Percentiles rank a stretch among this genome's conserved stretches.
Evolutionary conservation across 2,888 invertebrate species (phyloP).

Genomic region (Carabus problematicus): DNA sequence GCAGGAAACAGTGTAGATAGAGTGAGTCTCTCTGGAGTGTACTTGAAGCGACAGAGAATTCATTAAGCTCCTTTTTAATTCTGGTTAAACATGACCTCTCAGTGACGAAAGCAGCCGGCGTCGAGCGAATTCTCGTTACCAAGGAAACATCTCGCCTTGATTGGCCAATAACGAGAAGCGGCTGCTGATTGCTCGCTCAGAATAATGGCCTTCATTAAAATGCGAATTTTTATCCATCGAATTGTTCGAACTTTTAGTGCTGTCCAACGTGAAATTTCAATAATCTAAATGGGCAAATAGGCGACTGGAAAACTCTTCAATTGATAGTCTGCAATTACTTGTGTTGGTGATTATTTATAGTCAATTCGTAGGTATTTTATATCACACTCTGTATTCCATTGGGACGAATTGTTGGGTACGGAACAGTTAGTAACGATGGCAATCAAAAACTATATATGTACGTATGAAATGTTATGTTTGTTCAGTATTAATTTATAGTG

Average conservation of each 20-base stretch:
- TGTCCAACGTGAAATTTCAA: constrained; percentile 28
- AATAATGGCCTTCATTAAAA: constrained; percentile 41
- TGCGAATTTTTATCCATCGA: constrained; percentile 40
- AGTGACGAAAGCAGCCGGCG: constrained; percentile 32
- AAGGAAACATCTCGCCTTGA: constrained; percentile 39
- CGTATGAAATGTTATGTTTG: too few relatives aligned
- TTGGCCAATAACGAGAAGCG: constrained; percentile 42
- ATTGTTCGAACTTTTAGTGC: constrained; percentile 20
- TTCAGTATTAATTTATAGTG: too few relatives aligned
- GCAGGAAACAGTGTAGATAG: background rate
- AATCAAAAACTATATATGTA: too few relatives aligned
- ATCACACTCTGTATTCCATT: too few relatives aligned
- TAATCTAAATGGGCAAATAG: constrained; percentile 21
- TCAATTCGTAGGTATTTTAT: too few relatives aligned
- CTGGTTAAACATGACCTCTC: constrained; percentile 42
- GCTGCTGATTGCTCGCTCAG: constrained; percentile 37
- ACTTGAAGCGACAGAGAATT: constrained; percentile 29
- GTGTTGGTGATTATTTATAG: too few relatives aligned
- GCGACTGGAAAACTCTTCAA: constrained; percentile 9
- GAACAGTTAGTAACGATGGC: too few relatives aligned
- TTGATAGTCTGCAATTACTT: too few relatives aligned
- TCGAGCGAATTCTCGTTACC: constrained; percentile 26
- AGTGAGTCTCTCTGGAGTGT: background rate
- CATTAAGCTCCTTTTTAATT: constrained; percentile 41
- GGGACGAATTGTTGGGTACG: too few relatives aligned